phyloP scores from a whole-genome alignment of 2,888 invertebrate species.

The Neocrepidodera transversa region DNA sequence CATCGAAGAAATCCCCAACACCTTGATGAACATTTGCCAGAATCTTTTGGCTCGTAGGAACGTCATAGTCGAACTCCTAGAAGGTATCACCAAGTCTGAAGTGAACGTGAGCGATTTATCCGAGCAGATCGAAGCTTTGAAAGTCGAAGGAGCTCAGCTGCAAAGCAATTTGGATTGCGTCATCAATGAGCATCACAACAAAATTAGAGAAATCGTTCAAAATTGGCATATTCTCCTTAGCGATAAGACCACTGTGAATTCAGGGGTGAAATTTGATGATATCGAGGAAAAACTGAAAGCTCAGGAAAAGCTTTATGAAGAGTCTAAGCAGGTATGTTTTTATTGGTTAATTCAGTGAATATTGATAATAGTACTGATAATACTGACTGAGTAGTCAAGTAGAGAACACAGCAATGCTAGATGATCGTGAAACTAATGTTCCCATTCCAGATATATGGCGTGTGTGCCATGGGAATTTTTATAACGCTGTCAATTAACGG shows the following conservation, averaged over 20 bases:
- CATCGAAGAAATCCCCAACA: slow-evolving; percentile 53
- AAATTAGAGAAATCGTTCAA: slow-evolving; percentile 48
- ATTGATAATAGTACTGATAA: too few species aligned
- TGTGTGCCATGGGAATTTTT: too few species aligned
- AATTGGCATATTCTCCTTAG: slow-evolving; percentile 48
- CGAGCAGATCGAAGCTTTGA: slow-evolving; percentile 46
- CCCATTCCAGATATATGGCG: too few species aligned
- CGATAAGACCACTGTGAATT: slow-evolving; percentile 35
- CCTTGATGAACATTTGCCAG: slow-evolving; percentile 52
- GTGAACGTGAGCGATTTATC: slow-evolving; percentile 45
- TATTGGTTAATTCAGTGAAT: too few species aligned
- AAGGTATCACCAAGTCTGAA: slow-evolving; percentile 47
- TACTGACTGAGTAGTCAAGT: too few species aligned
- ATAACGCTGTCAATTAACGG: too few species aligned
- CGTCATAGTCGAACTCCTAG: slow-evolving; percentile 50
- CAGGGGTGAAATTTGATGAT: slow-evolving; percentile 40
- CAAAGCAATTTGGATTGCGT: slow-evolving; percentile 49
- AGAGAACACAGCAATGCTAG: too few species aligned
- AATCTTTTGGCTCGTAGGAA: slow-evolving; percentile 50
- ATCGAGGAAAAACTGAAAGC: slow-evolving; percentile 47
- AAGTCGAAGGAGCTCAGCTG: slow-evolving; percentile 47
- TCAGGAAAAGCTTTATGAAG: slow-evolving; percentile 45
- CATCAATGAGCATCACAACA: slow-evolving; percentile 47
- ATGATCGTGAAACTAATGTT: too few species aligned
- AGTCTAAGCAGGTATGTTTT: slow-evolving; percentile 37